Evolutionary conservation across 2,113 vertebrate genomes (phyloP), one percentile per base, ranked within the genome.

Genomic region (Scatophagus argus): DNA sequence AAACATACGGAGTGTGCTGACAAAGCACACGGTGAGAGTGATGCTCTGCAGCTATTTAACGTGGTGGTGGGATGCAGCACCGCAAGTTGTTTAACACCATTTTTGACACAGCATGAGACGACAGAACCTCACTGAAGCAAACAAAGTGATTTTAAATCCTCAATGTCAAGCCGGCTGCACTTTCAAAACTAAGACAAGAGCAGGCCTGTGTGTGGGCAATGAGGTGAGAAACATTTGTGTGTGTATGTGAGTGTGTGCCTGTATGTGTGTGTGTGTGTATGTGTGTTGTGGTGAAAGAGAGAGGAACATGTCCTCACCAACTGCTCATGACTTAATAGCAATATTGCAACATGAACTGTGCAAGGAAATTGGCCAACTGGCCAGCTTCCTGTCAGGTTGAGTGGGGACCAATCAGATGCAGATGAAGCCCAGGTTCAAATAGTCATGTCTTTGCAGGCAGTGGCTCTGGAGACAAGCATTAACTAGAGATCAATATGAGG

Each of bases 301-400:
- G 8, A 76, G 75, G 44, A 25, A 64, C 23, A 39, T 61, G 72
- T 87, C 77, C 76, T 74, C 78, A 65, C 70, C 77, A 84, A 83
- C 78, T 68, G 84, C 61, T 75, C 41, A 31, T 86, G 79, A 83
- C 74, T 85, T 84, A 65, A 65, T 63, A 78, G 78, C 86, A 87
- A 84, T 79, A 85, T 92, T 92, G 86, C 91, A 86, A 90, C 83
- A 92, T 51, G 41, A 83, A 83, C 36, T 13, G 58, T 75, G 58
- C 8, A 1, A 82, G 87, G 90, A 92, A 90, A 92, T 90, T 93
- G 83, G 86, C 83, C 80, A 91, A 91, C 79, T 56, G 83, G 58
- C 77, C 13, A 4, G 29, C 77, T 91, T 92, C 90, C 92, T 89
- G 82, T 74, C 77, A 66, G 43, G 27, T 44, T 12, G 41, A 68